Conservation (phyloP, 1,140 invertebrate genomes). For the Eriocheir sinensis region DNA sequence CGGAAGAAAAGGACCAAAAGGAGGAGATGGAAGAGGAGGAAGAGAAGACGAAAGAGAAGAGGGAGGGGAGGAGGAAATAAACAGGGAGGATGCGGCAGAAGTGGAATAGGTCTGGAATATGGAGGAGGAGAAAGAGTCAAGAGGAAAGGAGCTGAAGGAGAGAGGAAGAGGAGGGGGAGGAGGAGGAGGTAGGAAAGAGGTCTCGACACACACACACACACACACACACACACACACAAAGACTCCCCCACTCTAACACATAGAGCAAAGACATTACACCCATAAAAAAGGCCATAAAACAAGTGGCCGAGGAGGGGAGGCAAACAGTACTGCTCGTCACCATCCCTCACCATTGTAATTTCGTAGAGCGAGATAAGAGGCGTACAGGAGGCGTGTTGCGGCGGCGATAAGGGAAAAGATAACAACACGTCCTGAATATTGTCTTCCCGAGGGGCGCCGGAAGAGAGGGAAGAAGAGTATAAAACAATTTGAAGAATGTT, state of each 20-base stretch:
- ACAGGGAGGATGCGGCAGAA: no score
- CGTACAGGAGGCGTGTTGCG: background rate
- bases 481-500: no score
- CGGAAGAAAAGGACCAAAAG: background rate
- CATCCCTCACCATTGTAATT: background rate
- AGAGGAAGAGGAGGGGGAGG: background rate
- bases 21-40: background rate
- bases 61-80: no score
- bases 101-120: no score
- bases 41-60: background rate
- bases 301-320: background rate
- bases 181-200: background rate
- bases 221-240: background rate
- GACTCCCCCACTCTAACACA: no score
- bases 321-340: background rate
- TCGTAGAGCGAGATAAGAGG: background rate
- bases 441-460: no score
- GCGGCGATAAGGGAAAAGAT: background rate
- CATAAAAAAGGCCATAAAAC: conserved; percentile 22
- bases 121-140: background rate
- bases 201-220: background rate
- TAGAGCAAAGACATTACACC: no score
- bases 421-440: no score
- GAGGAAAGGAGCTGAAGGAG: background rate
- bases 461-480: no score